A percentile compares a stretch with the other conserved stretches of the same genome.
Conservation (phyloP, 2,113 vertebrate species). For the Pseudopodoces humilis region DNA sequence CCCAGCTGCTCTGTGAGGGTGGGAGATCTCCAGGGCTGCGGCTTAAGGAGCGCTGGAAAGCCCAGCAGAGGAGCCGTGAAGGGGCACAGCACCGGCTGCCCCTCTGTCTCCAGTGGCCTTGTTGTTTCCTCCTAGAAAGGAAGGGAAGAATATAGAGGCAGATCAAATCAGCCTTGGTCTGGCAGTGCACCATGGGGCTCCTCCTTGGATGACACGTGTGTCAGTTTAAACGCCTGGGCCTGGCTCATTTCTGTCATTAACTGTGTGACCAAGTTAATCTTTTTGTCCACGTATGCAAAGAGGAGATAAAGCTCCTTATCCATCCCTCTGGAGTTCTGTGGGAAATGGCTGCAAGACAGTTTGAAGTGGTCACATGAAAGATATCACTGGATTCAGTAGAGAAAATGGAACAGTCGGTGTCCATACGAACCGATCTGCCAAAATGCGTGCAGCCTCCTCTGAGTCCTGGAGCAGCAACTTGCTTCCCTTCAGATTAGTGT, state of each 20-base stretch:
- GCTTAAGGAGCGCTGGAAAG: neutral
- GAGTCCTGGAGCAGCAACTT: neutral
- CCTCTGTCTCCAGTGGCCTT: neutral
- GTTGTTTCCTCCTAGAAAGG: neutral
- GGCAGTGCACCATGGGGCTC: neutral
- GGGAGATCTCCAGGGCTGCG: neutral
- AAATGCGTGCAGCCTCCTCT: neutral
- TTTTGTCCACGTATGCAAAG: neutral
- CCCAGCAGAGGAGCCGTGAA: neutral
- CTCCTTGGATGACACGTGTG: accelerated
- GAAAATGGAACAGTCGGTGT: accelerated
- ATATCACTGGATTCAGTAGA: neutral
- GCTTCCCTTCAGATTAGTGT: accelerated
- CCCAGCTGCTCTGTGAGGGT: neutral
- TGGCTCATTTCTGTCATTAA: neutral
- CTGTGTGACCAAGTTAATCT: neutral
- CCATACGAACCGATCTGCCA: accelerated
- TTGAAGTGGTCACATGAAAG: neutral
- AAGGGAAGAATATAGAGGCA: neutral
- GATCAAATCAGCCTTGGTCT: neutral
- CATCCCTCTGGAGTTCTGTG: neutral
- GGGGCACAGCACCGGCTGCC: neutral
- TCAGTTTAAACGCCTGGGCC: neutral
- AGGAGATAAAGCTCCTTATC: slow-evolving; percentile 25
- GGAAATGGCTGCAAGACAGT: neutral